These are phyloP conservation scores for Cordilura impudica DNA, from an alignment of 2,888 invertebrate genomes.

Conservation along the genomic window DNA sequence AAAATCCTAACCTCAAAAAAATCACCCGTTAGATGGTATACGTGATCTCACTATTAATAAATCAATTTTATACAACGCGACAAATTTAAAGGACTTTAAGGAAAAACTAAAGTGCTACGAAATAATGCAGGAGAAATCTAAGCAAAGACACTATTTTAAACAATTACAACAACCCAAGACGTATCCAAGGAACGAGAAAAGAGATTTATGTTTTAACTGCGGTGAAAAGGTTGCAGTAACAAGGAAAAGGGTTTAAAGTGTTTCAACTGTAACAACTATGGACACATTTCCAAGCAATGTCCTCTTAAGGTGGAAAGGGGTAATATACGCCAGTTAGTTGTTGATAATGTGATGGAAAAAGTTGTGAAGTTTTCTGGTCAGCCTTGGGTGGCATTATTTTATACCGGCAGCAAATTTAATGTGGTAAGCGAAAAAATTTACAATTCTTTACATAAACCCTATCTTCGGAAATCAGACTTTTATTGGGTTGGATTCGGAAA, in stretches of 20 bases:
- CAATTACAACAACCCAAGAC: not conserved
- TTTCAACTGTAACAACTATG: not conserved
- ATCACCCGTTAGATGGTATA: no score
- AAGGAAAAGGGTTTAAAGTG: constrained; percentile 1
- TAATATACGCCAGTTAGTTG: not conserved
- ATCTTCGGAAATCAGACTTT: no score
- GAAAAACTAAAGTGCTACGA: constrained; percentile 3
- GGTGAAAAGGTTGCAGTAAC: constrained; percentile 41
- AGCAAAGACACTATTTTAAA: no score
- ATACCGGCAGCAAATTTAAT: constrained; percentile 23
- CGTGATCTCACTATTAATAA: no score
- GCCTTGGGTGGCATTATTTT: not conserved
- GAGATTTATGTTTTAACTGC: constrained; percentile 45
- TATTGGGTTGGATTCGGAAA: no score
- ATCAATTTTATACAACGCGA: no score
- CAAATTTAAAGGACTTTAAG: not conserved
- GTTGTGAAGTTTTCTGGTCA: not conserved
- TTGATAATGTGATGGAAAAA: constrained; percentile 4
- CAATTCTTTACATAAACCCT: no score
- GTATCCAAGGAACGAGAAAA: not conserved
- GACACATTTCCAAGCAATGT: constrained; percentile 16
- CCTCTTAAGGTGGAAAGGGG: not conserved
- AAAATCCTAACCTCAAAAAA: no score
- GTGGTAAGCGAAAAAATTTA: no score
- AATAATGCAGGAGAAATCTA: not conserved